Conservation (phyloP, 1,140 invertebrate species). For the Ostrea edulis region DNA sequence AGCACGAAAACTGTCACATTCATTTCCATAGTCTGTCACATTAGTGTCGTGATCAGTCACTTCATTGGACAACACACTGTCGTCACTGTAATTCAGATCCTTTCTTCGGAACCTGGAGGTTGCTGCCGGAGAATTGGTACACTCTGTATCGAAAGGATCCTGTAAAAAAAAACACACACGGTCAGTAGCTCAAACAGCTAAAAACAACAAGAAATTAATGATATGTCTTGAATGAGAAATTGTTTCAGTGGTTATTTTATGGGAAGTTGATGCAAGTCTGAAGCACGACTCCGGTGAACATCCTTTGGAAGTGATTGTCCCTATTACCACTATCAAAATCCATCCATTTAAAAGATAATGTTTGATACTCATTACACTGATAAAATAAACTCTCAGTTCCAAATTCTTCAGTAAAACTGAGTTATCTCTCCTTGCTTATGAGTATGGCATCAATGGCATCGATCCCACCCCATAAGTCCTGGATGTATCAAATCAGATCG, state of each 20-base stretch:
- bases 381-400: not conserved
- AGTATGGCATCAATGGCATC: too few relatives aligned
- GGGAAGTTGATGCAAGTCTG: not conserved
- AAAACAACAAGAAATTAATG: not conserved
- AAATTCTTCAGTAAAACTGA: too few relatives aligned
- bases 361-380: not conserved
- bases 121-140: constrained; percentile 65
- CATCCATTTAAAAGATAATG: not conserved
- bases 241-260: not conserved
- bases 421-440: too few relatives aligned
- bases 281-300: not conserved
- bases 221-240: not conserved
- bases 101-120: constrained; percentile 58
- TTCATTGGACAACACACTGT: constrained; percentile 75
- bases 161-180: constrained; percentile 54
- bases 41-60: constrained; percentile 38
- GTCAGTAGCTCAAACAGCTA: not conserved
- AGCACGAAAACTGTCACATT: constrained; percentile 75
- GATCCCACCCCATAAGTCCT: too few relatives aligned
- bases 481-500: too few relatives aligned
- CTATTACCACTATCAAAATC: constrained; percentile 6
- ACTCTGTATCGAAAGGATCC: constrained; percentile 73
- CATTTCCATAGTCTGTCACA: constrained; percentile 69
- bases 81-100: constrained; percentile 72
- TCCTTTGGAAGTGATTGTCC: not conserved